These are phyloP conservation scores for Esox lucius DNA, from an alignment of 2,797 vertebrate genomes.

Conservation along the genomic window DNA sequence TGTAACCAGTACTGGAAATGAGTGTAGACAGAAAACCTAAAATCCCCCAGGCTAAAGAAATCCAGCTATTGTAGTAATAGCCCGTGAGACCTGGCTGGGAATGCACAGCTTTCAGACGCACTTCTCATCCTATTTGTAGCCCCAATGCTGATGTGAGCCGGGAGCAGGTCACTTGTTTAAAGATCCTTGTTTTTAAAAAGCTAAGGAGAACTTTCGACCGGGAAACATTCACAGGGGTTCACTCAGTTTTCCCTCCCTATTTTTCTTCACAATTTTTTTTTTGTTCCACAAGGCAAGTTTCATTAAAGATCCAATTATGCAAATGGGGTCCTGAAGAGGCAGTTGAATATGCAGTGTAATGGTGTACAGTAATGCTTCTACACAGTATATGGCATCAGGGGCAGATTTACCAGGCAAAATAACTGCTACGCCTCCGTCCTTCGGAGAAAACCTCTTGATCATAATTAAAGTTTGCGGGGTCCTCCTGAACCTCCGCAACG, in stretches of 20 bases:
- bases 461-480: conserved; percentile 93
- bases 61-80: conserved; percentile 85
- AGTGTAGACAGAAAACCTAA: conserved; percentile 75
- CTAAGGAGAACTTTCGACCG: conserved; percentile 60
- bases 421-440: conserved; percentile 87
- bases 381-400: conserved; percentile 83
- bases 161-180: conserved; percentile 72
- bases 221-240: conserved; percentile 62
- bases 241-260: conserved; percentile 63
- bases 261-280: conserved; percentile 68
- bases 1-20: conserved; percentile 81
- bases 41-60: conserved; percentile 82
- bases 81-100: conserved; percentile 84
- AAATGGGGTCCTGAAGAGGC: conserved; percentile 88
- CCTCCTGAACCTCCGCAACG: conserved; percentile 74
- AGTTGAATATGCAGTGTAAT: conserved; percentile 86
- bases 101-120: conserved; percentile 86
- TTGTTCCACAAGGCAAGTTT: conserved; percentile 90
- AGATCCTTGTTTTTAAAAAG: conserved; percentile 43
- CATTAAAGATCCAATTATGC: conserved; percentile 95
- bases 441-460: conserved; percentile 89
- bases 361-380: conserved; percentile 88
- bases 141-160: conserved; percentile 78
- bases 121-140: conserved; percentile 86
- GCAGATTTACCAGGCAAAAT: conserved; percentile 91